phyloP scores from a whole-genome alignment of 2,113 vertebrate species.

The Rhynchomys soricoides region DNA sequence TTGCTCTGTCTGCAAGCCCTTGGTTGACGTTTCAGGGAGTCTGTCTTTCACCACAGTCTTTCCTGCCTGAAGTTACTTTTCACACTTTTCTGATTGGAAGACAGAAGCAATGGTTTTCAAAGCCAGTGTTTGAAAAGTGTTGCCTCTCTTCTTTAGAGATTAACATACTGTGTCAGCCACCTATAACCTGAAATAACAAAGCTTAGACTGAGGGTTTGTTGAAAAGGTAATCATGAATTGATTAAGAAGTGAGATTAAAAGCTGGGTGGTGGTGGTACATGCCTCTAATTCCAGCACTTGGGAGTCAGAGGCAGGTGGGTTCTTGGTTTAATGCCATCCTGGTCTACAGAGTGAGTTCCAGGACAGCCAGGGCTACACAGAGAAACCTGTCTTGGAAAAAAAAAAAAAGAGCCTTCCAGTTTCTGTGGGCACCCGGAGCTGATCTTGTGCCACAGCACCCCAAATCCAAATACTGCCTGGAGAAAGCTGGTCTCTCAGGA shows the following conservation, averaged over 20 bases:
- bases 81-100: conserved; percentile 23
- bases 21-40: neutral
- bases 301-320: neutral
- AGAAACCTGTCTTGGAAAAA: neutral
- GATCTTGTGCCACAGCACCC: too few relatives aligned
- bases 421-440: too few relatives aligned
- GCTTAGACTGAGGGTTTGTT: neutral
- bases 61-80: neutral
- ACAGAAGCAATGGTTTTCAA: neutral
- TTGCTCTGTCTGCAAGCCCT: neutral
- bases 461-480: too few relatives aligned
- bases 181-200: conserved; percentile 35
- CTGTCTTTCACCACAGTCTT: neutral
- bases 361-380: neutral
- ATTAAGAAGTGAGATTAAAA: neutral
- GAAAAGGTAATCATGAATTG: neutral
- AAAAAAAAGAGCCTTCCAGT: too few relatives aligned
- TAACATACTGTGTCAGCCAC: neutral
- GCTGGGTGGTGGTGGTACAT: neutral
- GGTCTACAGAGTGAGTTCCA: neutral
- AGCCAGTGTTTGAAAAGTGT: neutral
- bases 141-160: neutral
- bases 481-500: too few relatives aligned
- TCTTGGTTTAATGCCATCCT: neutral
- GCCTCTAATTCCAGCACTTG: neutral